Evolutionary conservation across 2,888 invertebrate genomes (phyloP).

Genomic region (Orthosia gracilis): DNA sequence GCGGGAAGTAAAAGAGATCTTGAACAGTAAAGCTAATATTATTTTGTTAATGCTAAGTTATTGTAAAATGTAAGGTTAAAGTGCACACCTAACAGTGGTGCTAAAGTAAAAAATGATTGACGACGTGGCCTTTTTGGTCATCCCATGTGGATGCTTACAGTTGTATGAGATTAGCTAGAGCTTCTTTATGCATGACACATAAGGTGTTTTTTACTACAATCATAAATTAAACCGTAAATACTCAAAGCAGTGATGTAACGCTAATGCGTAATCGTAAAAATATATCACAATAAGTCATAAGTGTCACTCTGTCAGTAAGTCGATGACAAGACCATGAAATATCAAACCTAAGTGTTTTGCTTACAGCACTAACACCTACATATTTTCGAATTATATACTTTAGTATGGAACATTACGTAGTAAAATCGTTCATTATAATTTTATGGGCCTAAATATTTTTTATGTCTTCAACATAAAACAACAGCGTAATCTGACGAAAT

Average conservation of each 20-base stretch:
- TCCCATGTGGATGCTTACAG: background rate
- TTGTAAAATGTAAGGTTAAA: background rate
- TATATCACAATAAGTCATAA: slow-evolving; percentile 65
- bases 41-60: background rate
- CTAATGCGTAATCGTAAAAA: slow-evolving; percentile 61
- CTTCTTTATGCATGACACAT: background rate
- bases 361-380: slow-evolving; percentile 52
- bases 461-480: slow-evolving; percentile 58
- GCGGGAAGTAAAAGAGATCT: no score
- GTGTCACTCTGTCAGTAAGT: slow-evolving; percentile 57
- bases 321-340: slow-evolving; percentile 63
- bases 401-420: slow-evolving; percentile 22
- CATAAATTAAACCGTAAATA: slow-evolving; percentile 16
- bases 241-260: slow-evolving; percentile 45
- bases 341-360: slow-evolving; percentile 41
- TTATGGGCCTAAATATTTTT: slow-evolving; percentile 54
- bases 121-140: no score
- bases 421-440: slow-evolving; percentile 58
- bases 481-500: slow-evolving; percentile 52
- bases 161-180: background rate
- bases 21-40: background rate
- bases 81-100: background rate
- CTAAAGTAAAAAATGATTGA: background rate
- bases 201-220: slow-evolving; percentile 4
- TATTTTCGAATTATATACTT: slow-evolving; percentile 37